Conservation (phyloP, 2,888 invertebrate species). For the Tenthredo amoena region DNA sequence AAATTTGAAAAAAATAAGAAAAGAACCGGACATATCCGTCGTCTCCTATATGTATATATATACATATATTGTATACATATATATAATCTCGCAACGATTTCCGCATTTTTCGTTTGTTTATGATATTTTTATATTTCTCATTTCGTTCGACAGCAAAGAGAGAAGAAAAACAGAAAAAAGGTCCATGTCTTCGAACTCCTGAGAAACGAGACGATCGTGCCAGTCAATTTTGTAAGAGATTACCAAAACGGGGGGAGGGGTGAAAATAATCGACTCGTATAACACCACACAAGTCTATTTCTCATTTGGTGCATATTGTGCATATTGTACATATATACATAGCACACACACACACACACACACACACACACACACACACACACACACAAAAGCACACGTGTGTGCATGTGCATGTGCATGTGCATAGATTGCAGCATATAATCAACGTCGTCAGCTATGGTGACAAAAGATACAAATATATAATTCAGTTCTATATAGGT, state of each 20-base stretch:
- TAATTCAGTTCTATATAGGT: background rate
- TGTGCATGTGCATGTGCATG: background rate
- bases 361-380: no score
- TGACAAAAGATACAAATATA: background rate
- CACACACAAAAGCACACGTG: no score
- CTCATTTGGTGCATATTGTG: background rate
- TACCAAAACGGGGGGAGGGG: background rate
- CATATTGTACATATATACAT: background rate
- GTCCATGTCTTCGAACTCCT: background rate
- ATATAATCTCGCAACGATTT: background rate
- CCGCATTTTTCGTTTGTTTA: conserved; percentile 5
- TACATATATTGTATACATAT: no score
- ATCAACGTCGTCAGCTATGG: background rate
- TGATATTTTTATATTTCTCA: background rate
- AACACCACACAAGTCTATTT: background rate
- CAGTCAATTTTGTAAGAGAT: background rate
- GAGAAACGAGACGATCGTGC: background rate
- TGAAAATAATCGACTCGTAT: background rate
- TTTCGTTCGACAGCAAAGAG: background rate
- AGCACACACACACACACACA: no score
- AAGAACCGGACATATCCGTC: background rate
- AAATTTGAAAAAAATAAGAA: conserved; percentile 58
- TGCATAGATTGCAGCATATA: background rate
- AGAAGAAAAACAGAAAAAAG: background rate
- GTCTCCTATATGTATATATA: background rate